Conservation (phyloP, 2,888 invertebrate genomes). For the Ormyrus pomaceus region DNA sequence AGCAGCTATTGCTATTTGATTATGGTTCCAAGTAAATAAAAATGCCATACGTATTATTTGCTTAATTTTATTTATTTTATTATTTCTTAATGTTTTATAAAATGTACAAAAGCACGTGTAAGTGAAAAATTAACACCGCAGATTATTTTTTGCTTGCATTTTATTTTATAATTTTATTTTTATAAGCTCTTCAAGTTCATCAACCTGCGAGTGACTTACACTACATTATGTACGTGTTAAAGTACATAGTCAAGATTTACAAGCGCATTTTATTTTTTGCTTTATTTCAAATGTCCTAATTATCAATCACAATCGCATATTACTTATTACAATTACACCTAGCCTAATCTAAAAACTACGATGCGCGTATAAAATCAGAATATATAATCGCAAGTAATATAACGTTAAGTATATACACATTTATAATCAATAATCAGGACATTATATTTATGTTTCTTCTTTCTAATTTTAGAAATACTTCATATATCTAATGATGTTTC, state of each 20-base stretch:
- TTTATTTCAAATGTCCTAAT: conserved; percentile 33
- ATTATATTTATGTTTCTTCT: background rate
- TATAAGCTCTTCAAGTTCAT: conserved; percentile 51
- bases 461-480: conserved; percentile 6
- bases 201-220: conserved; percentile 44
- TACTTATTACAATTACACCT: conserved; percentile 9
- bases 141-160: conserved; percentile 12
- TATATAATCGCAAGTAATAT: conserved; percentile 16
- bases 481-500: background rate
- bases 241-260: conserved; percentile 54
- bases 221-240: conserved; percentile 47
- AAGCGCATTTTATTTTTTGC: conserved; percentile 22
- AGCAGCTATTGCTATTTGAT: too few species aligned
- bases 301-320: conserved; percentile 30
- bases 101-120: conserved; percentile 57
- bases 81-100: conserved; percentile 48
- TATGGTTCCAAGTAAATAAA: background rate
- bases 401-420: background rate
- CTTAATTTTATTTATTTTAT: conserved; percentile 41
- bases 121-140: conserved; percentile 52
- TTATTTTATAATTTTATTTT: conserved; percentile 28
- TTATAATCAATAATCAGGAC: conserved; percentile 27
- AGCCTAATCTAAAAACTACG: background rate
- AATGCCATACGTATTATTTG: background rate
- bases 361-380: conserved; percentile 30